Evolutionary conservation across 2,888 invertebrate genomes (phyloP).

Genomic region (Orchestes rusci): DNA sequence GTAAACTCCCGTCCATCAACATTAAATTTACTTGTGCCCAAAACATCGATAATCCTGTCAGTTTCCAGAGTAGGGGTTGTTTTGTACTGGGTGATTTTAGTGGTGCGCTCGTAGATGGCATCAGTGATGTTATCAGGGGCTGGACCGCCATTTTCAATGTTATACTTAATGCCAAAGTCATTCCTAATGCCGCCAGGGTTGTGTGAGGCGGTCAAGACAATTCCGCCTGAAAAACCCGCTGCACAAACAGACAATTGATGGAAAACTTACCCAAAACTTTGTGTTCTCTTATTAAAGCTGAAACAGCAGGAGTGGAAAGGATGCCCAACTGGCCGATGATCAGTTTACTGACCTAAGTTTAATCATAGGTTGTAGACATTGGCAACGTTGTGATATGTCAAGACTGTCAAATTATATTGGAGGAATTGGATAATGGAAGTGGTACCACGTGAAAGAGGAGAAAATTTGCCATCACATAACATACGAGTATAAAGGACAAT

Average conservation of each 20-base stretch:
- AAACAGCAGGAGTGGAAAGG: slow-evolving; percentile 95
- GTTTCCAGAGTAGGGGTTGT: slow-evolving; percentile 66
- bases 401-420: no score
- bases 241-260: neutral
- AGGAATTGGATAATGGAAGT: no score
- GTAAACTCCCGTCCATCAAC: slow-evolving; percentile 65
- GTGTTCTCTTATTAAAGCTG: slow-evolving; percentile 84
- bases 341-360: slow-evolving; percentile 70
- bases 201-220: slow-evolving; percentile 96
- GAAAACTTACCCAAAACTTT: slow-evolving; percentile 64
- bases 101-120: slow-evolving; percentile 76
- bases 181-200: slow-evolving; percentile 97
- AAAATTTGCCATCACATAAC: no score
- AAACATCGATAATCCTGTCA: slow-evolving; percentile 62
- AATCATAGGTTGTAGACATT: no score
- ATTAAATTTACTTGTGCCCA: slow-evolving; percentile 60
- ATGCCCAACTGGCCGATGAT: slow-evolving; percentile 92
- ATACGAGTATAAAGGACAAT: no score
- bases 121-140: slow-evolving; percentile 89
- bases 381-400: no score
- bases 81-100: slow-evolving; percentile 68
- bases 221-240: slow-evolving; percentile 78
- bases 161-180: slow-evolving; percentile 99
- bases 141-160: slow-evolving; percentile 95
- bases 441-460: no score